These are phyloP conservation scores for Notechis scutatus DNA, from an alignment of 2,113 vertebrate genomes.

Conservation along the genomic window DNA sequence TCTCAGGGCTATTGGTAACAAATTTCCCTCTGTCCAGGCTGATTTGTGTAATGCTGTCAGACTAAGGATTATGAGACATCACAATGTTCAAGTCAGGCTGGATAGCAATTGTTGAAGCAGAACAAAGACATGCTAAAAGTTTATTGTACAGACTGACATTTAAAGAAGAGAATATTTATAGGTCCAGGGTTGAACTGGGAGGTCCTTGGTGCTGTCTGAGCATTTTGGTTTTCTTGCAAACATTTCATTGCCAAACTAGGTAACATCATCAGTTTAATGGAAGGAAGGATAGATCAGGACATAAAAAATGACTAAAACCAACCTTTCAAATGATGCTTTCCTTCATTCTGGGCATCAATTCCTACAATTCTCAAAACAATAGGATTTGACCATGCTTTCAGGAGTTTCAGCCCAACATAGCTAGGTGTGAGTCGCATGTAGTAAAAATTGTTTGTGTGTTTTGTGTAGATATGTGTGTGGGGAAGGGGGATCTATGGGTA, in stretches of 20 bases:
- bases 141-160: neutral
- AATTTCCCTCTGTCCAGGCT: neutral
- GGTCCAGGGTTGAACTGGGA: neutral
- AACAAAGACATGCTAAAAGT: neutral
- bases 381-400: neutral
- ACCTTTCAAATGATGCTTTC: neutral
- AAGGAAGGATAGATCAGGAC: neutral
- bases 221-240: neutral
- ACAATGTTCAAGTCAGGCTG: neutral
- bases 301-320: constrained; percentile 5
- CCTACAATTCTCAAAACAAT: neutral
- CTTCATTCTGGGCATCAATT: neutral
- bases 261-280: neutral
- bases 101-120: too few species aligned
- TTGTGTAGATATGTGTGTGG: neutral
- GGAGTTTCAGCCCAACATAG: neutral
- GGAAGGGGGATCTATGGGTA: neutral
- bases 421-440: neutral
- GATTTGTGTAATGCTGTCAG: neutral
- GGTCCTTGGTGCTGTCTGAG: neutral
- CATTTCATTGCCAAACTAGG: neutral
- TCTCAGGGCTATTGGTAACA: neutral
- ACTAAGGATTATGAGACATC: neutral
- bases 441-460: neutral
- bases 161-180: neutral